These are phyloP conservation scores for Tangara arthus DNA, from an alignment of 2,797 vertebrate species.

Conservation along the genomic window DNA sequence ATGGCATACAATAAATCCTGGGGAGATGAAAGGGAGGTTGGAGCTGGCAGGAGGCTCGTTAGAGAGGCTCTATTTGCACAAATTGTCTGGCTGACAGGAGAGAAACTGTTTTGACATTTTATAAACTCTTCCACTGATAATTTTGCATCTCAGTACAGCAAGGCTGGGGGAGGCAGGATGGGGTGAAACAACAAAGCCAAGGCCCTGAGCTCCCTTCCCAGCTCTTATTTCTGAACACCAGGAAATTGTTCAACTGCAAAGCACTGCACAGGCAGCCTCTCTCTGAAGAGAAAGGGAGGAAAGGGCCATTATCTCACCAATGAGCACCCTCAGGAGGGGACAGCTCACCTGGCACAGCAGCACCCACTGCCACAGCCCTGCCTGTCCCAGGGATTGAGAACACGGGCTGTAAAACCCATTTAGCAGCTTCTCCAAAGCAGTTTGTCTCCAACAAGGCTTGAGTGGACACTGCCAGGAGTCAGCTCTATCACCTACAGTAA, in stretches of 20 bases:
- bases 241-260: background rate
- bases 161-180: background rate
- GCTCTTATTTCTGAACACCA: background rate
- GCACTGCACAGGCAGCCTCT: background rate
- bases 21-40: background rate
- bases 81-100: background rate
- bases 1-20: background rate
- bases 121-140: background rate
- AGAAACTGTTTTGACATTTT: background rate
- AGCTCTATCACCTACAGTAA: background rate
- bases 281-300: background rate
- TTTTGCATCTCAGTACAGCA: background rate
- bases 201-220: background rate
- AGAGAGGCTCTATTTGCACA: background rate
- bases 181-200: background rate
- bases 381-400: background rate
- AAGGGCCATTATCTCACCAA: accelerated
- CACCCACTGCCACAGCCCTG: background rate
- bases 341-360: background rate
- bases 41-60: background rate
- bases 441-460: background rate
- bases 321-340: background rate
- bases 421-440: accelerated
- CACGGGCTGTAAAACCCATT: accelerated
- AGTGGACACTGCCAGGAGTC: background rate